Conservation (phyloP, 2,797 vertebrate species). For the Percopsis omiscomaycus region DNA sequence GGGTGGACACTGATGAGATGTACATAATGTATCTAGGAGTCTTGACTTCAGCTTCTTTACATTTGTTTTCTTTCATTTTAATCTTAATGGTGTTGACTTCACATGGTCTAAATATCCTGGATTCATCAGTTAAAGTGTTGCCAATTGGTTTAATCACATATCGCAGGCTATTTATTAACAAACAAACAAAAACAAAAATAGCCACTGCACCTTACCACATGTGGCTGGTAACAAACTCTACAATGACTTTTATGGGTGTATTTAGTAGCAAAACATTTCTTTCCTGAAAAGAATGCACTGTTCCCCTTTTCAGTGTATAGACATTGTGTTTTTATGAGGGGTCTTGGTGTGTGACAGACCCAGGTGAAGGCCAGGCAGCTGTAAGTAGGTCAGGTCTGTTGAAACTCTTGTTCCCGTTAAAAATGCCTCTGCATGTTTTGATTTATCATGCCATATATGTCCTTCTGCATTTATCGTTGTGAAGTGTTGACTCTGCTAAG, state of each 20-base stretch:
- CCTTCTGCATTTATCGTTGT: slow-evolving; percentile 44
- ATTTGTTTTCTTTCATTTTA: no score
- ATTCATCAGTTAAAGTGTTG: slow-evolving; percentile 29
- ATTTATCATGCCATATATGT: slow-evolving; percentile 42
- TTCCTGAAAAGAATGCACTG: slow-evolving; percentile 9
- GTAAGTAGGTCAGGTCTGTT: slow-evolving; percentile 74
- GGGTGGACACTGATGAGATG: slow-evolving; percentile 32
- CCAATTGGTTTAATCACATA: slow-evolving; percentile 6
- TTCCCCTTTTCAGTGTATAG: slow-evolving; percentile 25
- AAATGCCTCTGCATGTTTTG: slow-evolving; percentile 63
- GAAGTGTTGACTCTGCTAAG: slow-evolving; percentile 51
- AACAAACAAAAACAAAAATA: slow-evolving; percentile 8
- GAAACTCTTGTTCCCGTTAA: slow-evolving; percentile 62
- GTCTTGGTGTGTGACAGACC: slow-evolving; percentile 52
- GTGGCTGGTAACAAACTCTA: not conserved
- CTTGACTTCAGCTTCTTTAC: slow-evolving; percentile 21
- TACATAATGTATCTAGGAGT: slow-evolving; percentile 32
- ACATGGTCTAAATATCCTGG: slow-evolving; percentile 12
- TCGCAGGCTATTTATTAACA: not conserved
- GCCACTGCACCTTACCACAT: not conserved
- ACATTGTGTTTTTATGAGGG: slow-evolving; percentile 48
- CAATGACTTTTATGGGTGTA: slow-evolving; percentile 16
- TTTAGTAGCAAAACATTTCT: slow-evolving; percentile 5
- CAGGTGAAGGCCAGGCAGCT: slow-evolving; percentile 66
- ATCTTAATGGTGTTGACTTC: slow-evolving; percentile 4